Evolutionary conservation across 2,888 invertebrate species (phyloP).

Genomic region (Agrochola circellaris): DNA sequence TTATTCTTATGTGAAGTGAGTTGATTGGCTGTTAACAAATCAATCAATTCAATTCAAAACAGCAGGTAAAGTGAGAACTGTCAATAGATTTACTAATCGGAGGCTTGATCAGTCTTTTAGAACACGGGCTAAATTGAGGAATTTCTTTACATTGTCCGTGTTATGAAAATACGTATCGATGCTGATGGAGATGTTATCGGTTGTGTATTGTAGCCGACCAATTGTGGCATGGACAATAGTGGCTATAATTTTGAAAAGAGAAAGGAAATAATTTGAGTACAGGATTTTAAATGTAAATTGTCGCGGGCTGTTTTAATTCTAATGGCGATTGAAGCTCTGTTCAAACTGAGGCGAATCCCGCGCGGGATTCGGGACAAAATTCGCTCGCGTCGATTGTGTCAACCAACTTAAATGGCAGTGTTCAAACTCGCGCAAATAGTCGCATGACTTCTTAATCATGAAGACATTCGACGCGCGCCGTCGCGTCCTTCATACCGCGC

Average conservation of each 20-base stretch:
- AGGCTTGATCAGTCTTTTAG: conserved; percentile 5
- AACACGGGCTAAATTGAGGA: conserved; percentile 6
- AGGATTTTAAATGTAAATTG: conserved; percentile 7
- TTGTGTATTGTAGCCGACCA: conserved; percentile 2
- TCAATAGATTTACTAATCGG: conserved; percentile 13
- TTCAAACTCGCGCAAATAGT: no score
- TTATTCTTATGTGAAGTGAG: neutral
- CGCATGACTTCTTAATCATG: no score
- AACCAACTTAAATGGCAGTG: no score
- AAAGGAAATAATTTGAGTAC: conserved; percentile 15
- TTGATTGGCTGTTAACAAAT: neutral
- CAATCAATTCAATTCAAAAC: neutral
- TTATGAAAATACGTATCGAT: neutral
- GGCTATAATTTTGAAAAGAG: no score
- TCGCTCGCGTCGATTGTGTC: no score
- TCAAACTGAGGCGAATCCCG: no score
- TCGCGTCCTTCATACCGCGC: no score
- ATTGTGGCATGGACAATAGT: conserved; percentile 1
- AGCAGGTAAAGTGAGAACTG: neutral
- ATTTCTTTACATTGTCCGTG: neutral
- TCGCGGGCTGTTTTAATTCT: neutral
- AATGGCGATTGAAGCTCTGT: no score
- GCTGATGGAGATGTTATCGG: conserved; percentile 20
- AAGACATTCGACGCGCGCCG: no score
- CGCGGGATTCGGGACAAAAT: no score